Evolutionary conservation across 2,113 vertebrate genomes (phyloP), one percentile per base, ranked within the genome.

Genomic region (Poeciliopsis retropinna): DNA sequence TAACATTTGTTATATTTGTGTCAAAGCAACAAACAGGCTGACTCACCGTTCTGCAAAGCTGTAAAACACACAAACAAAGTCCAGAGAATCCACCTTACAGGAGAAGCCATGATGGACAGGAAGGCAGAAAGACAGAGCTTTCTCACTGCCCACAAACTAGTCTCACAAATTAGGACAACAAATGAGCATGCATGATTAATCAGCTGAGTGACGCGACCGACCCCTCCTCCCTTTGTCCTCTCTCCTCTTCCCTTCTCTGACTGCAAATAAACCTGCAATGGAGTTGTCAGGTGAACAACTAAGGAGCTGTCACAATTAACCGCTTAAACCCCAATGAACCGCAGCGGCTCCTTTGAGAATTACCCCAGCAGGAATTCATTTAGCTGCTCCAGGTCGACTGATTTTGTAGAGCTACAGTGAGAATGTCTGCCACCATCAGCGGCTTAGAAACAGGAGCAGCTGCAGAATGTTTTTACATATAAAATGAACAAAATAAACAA

Each of bases 181-280:
- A 79, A 84, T 37, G 72, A 85, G 85, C 92, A 92, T 87, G 91
- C 89, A 84, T 91, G 91, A 93, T 88, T 83, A 87, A 91, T 87
- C 57, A 88, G 92, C 86, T 54, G 85, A 92, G 76, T 31, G 64
- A 67, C 67, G 82, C 84, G 73, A 78, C 63, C 76, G 78, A 57
- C 74, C 71, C 80, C 72, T 27, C 79, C 80, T 72, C 61, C 66
- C 66, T 19, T n/a, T 71, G 63, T 72, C 47, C 73, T 29, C 65
- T 34, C 67, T 28, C 41, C 22, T 61, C 64, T 67, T n/a, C 64
- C 54, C 63, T 41, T 75, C 67, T 67, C 28, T n/a, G 37, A 39
- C 32, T 47, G 28, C 19, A 47, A 44, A 71, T 10, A 39, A 28
- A 37, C 11, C 22, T 67, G 32, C 62, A 73, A 63, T 63, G 1